Percentiles rank a stretch among this genome's conserved stretches.
Conservation (phyloP, 2,888 invertebrate species). For the Cataglyphis albicans region DNA sequence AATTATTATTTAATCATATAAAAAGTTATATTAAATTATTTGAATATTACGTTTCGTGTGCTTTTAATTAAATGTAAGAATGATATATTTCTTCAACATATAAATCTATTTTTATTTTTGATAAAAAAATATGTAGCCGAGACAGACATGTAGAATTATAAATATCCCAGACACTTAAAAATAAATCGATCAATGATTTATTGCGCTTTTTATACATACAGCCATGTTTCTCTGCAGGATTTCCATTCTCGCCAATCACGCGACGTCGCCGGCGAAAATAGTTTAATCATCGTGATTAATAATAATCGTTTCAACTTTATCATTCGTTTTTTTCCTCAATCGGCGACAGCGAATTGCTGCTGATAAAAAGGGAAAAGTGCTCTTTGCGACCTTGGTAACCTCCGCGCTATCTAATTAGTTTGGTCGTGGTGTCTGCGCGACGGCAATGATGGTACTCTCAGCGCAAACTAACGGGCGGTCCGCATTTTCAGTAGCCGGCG, state of each 20-base stretch:
- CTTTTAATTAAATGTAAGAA: neutral
- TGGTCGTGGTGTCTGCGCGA: slow-evolving; percentile 18
- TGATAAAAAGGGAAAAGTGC: slow-evolving; percentile 34
- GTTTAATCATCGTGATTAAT: slow-evolving; percentile 78
- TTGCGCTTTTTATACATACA: slow-evolving; percentile 38
- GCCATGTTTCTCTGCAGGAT: slow-evolving; percentile 5
- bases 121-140: slow-evolving; percentile 22
- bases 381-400: slow-evolving; percentile 66
- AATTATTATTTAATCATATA: neutral
- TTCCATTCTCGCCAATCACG: neutral
- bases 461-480: slow-evolving; percentile 39
- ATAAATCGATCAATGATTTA: slow-evolving; percentile 65
- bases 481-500: slow-evolving; percentile 49
- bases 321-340: slow-evolving; percentile 8
- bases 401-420: slow-evolving; percentile 71
- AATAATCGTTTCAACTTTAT: slow-evolving; percentile 68
- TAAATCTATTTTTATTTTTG: slow-evolving; percentile 9
- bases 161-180: neutral
- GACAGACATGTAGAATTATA: neutral
- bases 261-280: slow-evolving; percentile 53
- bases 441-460: slow-evolving; percentile 44
- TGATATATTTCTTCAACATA: neutral
- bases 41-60: neutral
- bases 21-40: slow-evolving; percentile 3
- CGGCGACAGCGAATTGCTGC: slow-evolving; percentile 62